Evolutionary conservation across 2,888 invertebrate genomes (phyloP).

Genomic region (Caenorhabditis afra): DNA sequence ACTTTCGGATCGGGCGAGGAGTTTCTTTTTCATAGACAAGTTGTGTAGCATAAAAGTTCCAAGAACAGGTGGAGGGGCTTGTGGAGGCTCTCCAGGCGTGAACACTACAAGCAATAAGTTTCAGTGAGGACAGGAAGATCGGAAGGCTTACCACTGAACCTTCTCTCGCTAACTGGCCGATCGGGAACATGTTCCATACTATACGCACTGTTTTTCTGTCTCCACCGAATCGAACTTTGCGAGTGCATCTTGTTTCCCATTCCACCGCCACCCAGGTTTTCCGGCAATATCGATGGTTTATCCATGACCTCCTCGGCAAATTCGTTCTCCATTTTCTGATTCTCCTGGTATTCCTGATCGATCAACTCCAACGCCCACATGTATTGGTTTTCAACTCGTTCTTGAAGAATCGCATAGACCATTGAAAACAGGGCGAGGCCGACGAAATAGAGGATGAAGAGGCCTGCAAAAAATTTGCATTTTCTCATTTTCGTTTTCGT

Average conservation of each 20-base stretch:
- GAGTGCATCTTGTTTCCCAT: slow-evolving; percentile 28
- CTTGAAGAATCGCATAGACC: slow-evolving; percentile 75
- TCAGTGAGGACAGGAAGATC: neutral
- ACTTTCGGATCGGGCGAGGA: slow-evolving; percentile 59
- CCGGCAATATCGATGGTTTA: slow-evolving; percentile 3
- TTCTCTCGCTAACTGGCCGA: slow-evolving; percentile 54
- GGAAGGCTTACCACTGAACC: slow-evolving; percentile 47
- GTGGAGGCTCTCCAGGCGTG: slow-evolving; percentile 57
- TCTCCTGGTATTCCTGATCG: slow-evolving; percentile 71
- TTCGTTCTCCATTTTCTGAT: slow-evolving; percentile 49
- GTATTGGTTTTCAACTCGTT: slow-evolving; percentile 74
- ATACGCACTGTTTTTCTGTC: slow-evolving; percentile 29
- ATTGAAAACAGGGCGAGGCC: slow-evolving; percentile 77
- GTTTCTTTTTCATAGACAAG: slow-evolving; percentile 52
- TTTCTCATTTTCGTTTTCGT: neutral
- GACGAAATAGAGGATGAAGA: slow-evolving; percentile 75
- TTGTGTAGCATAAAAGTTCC: slow-evolving; percentile 64
- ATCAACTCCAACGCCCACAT: slow-evolving; percentile 76
- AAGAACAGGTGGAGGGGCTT: slow-evolving; percentile 65
- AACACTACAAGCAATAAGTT: slow-evolving; percentile 40
- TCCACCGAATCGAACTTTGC: slow-evolving; percentile 51
- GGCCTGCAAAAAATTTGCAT: slow-evolving; percentile 58
- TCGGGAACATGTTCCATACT: slow-evolving; percentile 53
- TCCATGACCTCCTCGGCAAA: slow-evolving; percentile 13
- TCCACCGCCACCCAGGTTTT: slow-evolving; percentile 6